Evolutionary conservation across 2,888 invertebrate species (phyloP), one percentile per base, ranked within the genome.

Genomic region (Schizotus pectinicornis): DNA sequence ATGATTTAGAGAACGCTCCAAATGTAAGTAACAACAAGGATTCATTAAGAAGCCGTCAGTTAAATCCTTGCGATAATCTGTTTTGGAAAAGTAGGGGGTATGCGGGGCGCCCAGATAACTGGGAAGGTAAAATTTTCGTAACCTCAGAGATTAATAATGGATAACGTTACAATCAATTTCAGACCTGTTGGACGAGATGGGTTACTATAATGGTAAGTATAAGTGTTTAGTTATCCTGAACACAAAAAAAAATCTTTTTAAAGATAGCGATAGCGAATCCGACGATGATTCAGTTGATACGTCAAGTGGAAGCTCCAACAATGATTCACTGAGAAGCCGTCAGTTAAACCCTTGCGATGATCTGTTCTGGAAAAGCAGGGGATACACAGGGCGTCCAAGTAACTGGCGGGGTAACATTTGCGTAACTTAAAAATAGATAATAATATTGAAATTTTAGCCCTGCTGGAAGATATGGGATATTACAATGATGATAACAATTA

Each of bases 61-160:
- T 62, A 33, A 62, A 62, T 56, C 62, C 62, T 12, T 56, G 48
- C 33, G 59, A 62, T 13, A 39, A 22, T 7, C 49, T 59, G 30
- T 62, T 53, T 32, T 62, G 62, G 62, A 62, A 48, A 49, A 36
- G 42, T 13, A 46, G 59, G 36, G 62, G 62, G 2, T 62, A 62
- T 53, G 7, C 35, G 8, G 41, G 31, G 7, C 47, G 53, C 14
- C 62, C 58, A 13, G 7, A 6, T 8, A 49, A 62, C n/a, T 62
- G 62, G 62, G 9, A 48, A 48, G 59, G 62, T 62, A 35, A 48
- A 31, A 7, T 14, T 45, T 11, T n/a, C 2, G 22, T 22, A 22
- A 22, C 5, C 5, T 22, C 5, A n/a, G n/a, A n/a, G n/a, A n/a
- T n/a, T n/a, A n/a, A n/a, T n/a, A n/a, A n/a, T n/a, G n/a, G n/a